A percentile compares a stretch with the other conserved stretches of the same genome.
Evolutionary conservation across 2,888 invertebrate species (phyloP).

Genomic region (Tillus elongatus): DNA sequence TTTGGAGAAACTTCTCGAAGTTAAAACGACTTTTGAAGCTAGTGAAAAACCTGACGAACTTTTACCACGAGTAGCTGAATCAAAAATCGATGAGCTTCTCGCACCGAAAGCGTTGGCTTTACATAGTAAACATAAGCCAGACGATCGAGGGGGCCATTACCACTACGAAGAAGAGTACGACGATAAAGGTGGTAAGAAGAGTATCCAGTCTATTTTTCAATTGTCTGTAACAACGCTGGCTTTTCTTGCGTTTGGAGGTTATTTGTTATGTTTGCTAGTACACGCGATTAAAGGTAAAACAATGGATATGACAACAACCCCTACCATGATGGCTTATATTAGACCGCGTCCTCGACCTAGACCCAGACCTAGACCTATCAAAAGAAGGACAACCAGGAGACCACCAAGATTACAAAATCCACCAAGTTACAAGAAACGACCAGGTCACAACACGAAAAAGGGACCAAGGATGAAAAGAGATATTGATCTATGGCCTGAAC

Average conservation of each 20-base stretch:
- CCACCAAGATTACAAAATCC: conserved; percentile 14
- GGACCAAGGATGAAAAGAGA: conserved; percentile 17
- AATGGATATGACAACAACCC: conserved; percentile 26
- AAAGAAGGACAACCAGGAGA: conserved; percentile 17
- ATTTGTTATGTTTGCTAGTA: conserved; percentile 66
- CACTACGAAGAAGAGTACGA: conserved; percentile 26
- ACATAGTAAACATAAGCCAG: conserved; percentile 25
- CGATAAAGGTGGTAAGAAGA: conserved; percentile 39
- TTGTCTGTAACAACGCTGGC: conserved; percentile 69
- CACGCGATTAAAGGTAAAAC: conserved; percentile 63
- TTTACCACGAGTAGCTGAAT: conserved; percentile 11
- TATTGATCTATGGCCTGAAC: conserved; percentile 31
- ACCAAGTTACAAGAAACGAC: not conserved
- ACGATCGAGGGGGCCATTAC: conserved; percentile 28
- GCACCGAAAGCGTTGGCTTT: conserved; percentile 32
- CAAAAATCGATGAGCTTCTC: conserved; percentile 15
- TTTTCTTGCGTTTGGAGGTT: conserved; percentile 78
- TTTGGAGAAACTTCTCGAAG: conserved; percentile 56
- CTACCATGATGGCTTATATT: conserved; percentile 28
- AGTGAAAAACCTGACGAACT: conserved; percentile 10
- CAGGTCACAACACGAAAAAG: conserved; percentile 6
- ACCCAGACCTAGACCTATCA: conserved; percentile 11
- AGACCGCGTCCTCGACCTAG: conserved; percentile 13
- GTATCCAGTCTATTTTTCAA: conserved; percentile 63
- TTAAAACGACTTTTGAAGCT: conserved; percentile 45